Conservation (phyloP, 2,888 invertebrate genomes). For the Lycocerus yunnanus region DNA sequence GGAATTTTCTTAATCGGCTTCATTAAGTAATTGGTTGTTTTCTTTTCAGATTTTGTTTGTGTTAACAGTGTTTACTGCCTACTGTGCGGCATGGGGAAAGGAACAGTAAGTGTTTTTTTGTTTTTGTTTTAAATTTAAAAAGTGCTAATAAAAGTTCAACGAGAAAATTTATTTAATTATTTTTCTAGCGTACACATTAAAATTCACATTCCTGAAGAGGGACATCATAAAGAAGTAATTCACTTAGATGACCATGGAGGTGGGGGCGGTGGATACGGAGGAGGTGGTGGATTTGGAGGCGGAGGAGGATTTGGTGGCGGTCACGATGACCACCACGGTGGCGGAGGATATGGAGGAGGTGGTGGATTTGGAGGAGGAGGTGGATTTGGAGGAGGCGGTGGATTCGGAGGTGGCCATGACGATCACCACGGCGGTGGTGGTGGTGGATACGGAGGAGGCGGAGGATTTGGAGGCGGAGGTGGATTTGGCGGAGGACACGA, state of each 20-base stretch:
- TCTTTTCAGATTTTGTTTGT: slow-evolving; percentile 38
- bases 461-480: background rate
- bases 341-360: slow-evolving; percentile 19
- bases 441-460: slow-evolving; percentile 39
- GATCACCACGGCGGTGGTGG: slow-evolving; percentile 51
- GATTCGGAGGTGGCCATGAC: slow-evolving; percentile 28
- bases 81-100: slow-evolving; percentile 41
- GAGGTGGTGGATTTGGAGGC: slow-evolving; percentile 41
- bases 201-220: slow-evolving; percentile 59
- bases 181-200: slow-evolving; percentile 60
- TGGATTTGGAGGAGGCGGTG: slow-evolving; percentile 25
- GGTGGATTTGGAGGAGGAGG: slow-evolving; percentile 25
- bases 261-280: slow-evolving; percentile 55
- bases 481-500: background rate
- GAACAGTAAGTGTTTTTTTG: slow-evolving; percentile 50
- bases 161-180: background rate
- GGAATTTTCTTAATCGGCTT: background rate
- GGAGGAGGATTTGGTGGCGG: slow-evolving; percentile 26
- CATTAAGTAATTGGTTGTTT: slow-evolving; percentile 6
- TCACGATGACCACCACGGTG: background rate
- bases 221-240: slow-evolving; percentile 53
- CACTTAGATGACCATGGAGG: slow-evolving; percentile 37
- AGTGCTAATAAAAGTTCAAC: background rate
- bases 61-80: slow-evolving; percentile 33
- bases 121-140: slow-evolving; percentile 13